Percentiles rank a stretch among this genome's conserved stretches.
Evolutionary conservation across 2,888 invertebrate species (phyloP).

Genomic region (Dryadula phaetusa): DNA sequence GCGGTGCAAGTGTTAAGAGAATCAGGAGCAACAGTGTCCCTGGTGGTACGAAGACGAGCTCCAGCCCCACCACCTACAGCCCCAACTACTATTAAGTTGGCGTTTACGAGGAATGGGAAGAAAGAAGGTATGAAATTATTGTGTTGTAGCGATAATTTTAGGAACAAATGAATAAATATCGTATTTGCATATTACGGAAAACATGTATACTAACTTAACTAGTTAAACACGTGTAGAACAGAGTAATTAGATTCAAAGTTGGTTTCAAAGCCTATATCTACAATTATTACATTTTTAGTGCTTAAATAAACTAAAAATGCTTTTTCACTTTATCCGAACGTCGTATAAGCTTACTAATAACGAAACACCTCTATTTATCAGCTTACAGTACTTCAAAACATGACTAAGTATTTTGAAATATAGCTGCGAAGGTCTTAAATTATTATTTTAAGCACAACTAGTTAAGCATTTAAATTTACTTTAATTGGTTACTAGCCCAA

Average conservation of each 20-base stretch:
- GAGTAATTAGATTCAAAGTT: too few relatives aligned
- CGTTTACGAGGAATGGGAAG: conserved; percentile 95
- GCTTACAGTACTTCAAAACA: not conserved
- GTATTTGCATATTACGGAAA: too few relatives aligned
- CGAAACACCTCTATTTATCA: not conserved
- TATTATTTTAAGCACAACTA: not conserved
- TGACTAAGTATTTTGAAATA: not conserved
- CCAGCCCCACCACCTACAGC: conserved; percentile 81
- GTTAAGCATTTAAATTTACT: conserved; percentile 9
- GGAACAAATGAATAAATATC: too few relatives aligned
- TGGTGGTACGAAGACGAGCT: conserved; percentile 94
- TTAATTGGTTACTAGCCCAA: not conserved
- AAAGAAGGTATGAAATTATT: conserved; percentile 90
- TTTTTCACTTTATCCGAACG: too few relatives aligned
- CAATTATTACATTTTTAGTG: too few relatives aligned
- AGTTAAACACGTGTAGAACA: too few relatives aligned
- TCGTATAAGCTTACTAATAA: too few relatives aligned
- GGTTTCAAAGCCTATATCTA: too few relatives aligned
- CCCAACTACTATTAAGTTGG: conserved; percentile 89
- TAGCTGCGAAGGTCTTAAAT: not conserved
- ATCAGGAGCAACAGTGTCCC: conserved; percentile 93
- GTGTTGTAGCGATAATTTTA: too few relatives aligned
- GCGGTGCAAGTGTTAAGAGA: conserved; percentile 96
- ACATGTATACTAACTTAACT: too few relatives aligned
- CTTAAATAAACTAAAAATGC: too few relatives aligned